These are phyloP conservation scores for Paraplagusia blochii DNA, from an alignment of 2,113 vertebrate species.

Conservation along the genomic window DNA sequence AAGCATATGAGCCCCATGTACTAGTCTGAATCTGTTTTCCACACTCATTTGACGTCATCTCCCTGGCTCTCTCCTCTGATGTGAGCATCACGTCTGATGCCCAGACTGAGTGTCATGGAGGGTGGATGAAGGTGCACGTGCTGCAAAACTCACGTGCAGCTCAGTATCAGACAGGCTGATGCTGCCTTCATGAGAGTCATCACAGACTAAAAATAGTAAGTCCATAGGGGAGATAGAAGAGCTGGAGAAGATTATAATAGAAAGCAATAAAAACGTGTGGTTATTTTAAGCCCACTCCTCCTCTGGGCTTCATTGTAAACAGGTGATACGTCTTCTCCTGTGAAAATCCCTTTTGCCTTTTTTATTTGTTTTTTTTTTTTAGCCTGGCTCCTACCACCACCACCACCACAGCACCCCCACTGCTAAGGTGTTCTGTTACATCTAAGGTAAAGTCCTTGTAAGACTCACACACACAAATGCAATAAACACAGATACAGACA, in stretches of 20 bases:
- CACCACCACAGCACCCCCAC: no score
- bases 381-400: slow-evolving; percentile 5
- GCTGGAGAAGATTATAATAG: slow-evolving; percentile 14
- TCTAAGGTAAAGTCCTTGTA: no score
- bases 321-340: slow-evolving; percentile 14
- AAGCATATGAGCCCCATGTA: no score
- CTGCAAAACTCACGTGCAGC: slow-evolving; percentile 51
- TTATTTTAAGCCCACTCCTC: slow-evolving; percentile 56
- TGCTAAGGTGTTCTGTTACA: neutral
- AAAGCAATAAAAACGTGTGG: slow-evolving; percentile 48
- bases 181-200: slow-evolving; percentile 37
- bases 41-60: neutral
- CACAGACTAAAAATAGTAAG: slow-evolving; percentile 56
- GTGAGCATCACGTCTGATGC: slow-evolving; percentile 20
- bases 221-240: slow-evolving; percentile 18
- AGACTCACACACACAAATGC: neutral
- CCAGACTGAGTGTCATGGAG: slow-evolving; percentile 15
- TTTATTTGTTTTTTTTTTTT: slow-evolving; percentile 12
- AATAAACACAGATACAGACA: neutral
- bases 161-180: slow-evolving; percentile 42
- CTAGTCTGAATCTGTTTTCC: no score
- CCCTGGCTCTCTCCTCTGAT: neutral
- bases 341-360: neutral
- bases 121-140: slow-evolving; percentile 44
- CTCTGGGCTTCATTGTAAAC: slow-evolving; percentile 24